Evolutionary conservation across 2,888 invertebrate species (phyloP), one percentile per base, ranked within the genome.

Genomic region (Troides aeacus): DNA sequence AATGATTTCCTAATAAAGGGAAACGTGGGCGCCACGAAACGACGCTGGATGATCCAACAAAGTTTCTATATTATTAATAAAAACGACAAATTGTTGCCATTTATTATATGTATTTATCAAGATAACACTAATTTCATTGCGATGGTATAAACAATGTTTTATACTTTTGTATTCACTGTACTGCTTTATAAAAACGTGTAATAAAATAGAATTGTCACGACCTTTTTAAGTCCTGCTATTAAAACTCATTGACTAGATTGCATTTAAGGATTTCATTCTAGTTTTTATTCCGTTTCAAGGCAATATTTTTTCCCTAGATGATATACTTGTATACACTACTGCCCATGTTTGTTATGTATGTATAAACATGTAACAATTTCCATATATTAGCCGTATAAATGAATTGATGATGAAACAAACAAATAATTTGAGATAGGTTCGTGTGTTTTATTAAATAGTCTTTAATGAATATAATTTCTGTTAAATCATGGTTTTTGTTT

Each of bases 1-100:
- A 84, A 86, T 83, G 75, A 80, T 81, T 80, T 79, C 42, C 64
- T 64, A 71, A 62, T 64, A 71, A 62, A 56, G 57, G 64, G 68
- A 74, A 75, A 74, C 66, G 67, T 57, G 36, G 60, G 61, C 68
- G 72, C 69, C 64, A 39, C 7, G n/a, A 62, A 65, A 57, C 57
- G 61, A 46, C 69, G 72, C 59, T 68, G 60, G 64, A 73, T 36
- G 66, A 57, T 69, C 71, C 59, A 36, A 18, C 69, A 36, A 62
- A 67, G 68, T 57, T 64, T 68, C 60, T 56, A 53, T 64, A 12
- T 50, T 23, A 61, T 62, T 63, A 65, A 70, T 64, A 30, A 30
- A 64, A 63, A 59, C 30, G 63, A 68, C 59, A 60, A 68, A 64
- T 24, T 17, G 21, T 58, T 56, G 53, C 21, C 8, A 53, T 64